These are phyloP conservation scores for Volucella bombylans DNA, from an alignment of 2,888 invertebrate genomes.

Conservation along the genomic window DNA sequence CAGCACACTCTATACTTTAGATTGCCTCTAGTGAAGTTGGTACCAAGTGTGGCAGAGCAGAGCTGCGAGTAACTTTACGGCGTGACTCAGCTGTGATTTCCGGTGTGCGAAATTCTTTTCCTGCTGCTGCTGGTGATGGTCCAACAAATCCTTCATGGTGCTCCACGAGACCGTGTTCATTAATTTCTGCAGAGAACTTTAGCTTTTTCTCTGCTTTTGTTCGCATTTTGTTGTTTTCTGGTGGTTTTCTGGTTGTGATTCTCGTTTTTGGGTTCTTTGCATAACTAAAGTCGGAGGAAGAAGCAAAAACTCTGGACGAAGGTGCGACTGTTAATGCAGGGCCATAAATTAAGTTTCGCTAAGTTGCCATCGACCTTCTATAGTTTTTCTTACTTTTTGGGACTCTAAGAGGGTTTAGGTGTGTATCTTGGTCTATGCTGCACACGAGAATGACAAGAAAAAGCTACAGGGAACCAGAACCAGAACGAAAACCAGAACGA, in stretches of 20 bases:
- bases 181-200: conserved; percentile 36
- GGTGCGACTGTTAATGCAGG: conserved; percentile 63
- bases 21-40: conserved; percentile 51
- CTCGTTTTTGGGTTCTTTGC: conserved; percentile 24
- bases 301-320: conserved; percentile 33
- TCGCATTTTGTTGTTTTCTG: conserved; percentile 43
- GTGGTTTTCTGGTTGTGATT: not conserved
- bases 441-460: not conserved
- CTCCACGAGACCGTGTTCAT: conserved; percentile 14
- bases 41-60: conserved; percentile 29
- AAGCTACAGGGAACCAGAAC: too few species aligned
- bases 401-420: not conserved
- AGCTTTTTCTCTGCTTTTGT: conserved; percentile 34
- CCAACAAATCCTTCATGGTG: not conserved
- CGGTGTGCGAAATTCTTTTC: conserved; percentile 46
- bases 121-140: not conserved
- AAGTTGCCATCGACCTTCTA: conserved; percentile 45
- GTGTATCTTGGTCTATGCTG: conserved; percentile 2
- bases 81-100: conserved; percentile 67
- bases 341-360: conserved; percentile 55
- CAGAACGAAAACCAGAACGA: too few species aligned
- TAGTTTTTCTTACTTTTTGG: conserved; percentile 21
- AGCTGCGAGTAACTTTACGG: conserved; percentile 8
- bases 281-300: not conserved
- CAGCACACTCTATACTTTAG: conserved; percentile 42